Evolutionary conservation across 2,888 invertebrate species (phyloP).

Genomic region (Mythimna lalbum): DNA sequence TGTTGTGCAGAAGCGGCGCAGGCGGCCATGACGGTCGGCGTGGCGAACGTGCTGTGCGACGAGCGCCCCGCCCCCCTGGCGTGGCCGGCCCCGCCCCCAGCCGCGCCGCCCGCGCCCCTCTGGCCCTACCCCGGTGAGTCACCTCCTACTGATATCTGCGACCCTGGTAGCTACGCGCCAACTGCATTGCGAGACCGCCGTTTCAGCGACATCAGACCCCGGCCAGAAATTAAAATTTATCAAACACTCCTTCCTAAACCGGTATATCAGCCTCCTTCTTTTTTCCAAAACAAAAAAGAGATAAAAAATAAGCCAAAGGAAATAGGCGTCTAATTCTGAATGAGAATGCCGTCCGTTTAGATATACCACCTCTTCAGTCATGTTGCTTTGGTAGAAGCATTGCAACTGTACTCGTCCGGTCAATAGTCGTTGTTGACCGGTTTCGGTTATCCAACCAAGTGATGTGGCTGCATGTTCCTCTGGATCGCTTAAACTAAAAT

Average conservation of each 20-base stretch:
- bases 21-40: constrained; percentile 93
- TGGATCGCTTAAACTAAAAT: constrained; percentile 5
- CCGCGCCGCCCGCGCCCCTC: constrained; percentile 92
- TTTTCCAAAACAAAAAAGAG: constrained; percentile 55
- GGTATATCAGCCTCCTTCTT: constrained; percentile 43
- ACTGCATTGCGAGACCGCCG: constrained; percentile 88
- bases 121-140: constrained; percentile 95
- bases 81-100: constrained; percentile 89
- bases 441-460: constrained; percentile 60
- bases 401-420: constrained; percentile 83
- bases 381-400: constrained; percentile 87
- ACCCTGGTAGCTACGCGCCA: constrained; percentile 90
- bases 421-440: constrained; percentile 74
- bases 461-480: constrained; percentile 23
- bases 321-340: constrained; percentile 69
- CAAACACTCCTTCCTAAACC: constrained; percentile 39
- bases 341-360: constrained; percentile 68
- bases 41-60: constrained; percentile 92
- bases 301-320: constrained; percentile 51
- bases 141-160: constrained; percentile 86
- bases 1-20: constrained; percentile 91
- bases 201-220: constrained; percentile 70
- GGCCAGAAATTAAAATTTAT: constrained; percentile 61
- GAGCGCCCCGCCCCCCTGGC: constrained; percentile 91
- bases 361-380: constrained; percentile 78